Evolutionary conservation across 2,888 invertebrate genomes (phyloP), one percentile per base, ranked within the genome.

Genomic region (Troides aeacus): DNA sequence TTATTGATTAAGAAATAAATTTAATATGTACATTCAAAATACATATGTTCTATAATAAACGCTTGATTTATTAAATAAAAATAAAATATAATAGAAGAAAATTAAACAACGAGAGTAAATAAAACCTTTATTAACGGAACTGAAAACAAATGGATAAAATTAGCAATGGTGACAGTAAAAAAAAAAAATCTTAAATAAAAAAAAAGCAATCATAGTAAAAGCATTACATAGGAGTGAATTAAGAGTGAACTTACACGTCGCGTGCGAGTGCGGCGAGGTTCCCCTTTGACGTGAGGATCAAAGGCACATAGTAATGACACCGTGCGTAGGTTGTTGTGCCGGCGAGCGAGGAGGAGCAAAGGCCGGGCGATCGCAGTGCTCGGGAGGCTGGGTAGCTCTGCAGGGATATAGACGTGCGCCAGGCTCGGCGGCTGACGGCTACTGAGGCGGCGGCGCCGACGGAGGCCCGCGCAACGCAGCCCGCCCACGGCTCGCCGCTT

Each of bases 351-450:
- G 72, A 75, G 76, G 73, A 72, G 71, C 70, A 65, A 56, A 67
- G 68, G 68, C 74, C 74, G 74, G 75, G 72, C 73, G 73, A 71
- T 71, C 75, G 74, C 74, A 69, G 71, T 66, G 75, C 73, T 71
- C 68, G 71, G 72, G 72, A 73, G 77, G 81, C 78, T 79, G 77
- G 81, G 78, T 74, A 77, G 76, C 74, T 75, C 69, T 72, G 74
- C 75, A 74, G 74, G 71, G 8, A 70, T 50, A 24, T 4, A 58
- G 72, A 72, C 74, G 69, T 72, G 74, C 77, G 76, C 78, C 74
- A 64, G 76, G 81, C 78, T 78, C 79, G 82, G 84, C 84, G 84
- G 89, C 92, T 90, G 88, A 90, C 85, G 81, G 78, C 86, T 86
- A 79, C 75, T 85, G 81, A 85, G 84, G 81, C 79, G 89, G 85